Evolutionary conservation across 2,797 vertebrate species (phyloP).

Genomic region (Halcyon leucocephala): DNA sequence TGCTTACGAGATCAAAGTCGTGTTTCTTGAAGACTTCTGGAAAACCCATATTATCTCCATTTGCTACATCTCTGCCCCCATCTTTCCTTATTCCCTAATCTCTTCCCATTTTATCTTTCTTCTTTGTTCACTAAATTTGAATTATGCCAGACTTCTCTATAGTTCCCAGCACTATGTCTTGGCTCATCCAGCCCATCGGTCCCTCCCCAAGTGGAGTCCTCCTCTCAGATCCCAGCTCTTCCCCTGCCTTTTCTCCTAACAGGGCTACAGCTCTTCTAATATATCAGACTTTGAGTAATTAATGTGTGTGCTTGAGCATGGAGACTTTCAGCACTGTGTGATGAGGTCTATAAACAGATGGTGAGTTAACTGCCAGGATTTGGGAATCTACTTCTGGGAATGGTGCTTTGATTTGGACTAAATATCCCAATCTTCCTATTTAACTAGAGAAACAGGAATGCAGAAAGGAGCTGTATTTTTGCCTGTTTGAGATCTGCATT

Average conservation of each 20-base stretch:
- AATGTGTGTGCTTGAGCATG: not conserved
- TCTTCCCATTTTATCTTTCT: not conserved
- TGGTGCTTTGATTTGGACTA: not conserved
- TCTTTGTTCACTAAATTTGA: not conserved
- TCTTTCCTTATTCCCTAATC: not conserved
- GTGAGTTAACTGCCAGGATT: not conserved
- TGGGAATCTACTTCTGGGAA: not conserved
- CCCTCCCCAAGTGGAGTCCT: not conserved
- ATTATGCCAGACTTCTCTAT: not conserved
- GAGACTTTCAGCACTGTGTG: not conserved
- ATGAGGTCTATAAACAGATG: not conserved
- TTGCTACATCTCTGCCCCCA: not conserved
- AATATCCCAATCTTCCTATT: not conserved
- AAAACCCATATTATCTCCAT: not conserved
- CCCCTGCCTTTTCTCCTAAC: not conserved
- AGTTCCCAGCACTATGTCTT: not conserved
- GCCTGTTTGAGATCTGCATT: not conserved
- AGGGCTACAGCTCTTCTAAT: not conserved
- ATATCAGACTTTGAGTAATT: not conserved
- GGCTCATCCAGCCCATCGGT: not conserved
- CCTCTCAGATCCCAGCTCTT: not conserved
- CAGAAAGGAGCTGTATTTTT: not conserved
- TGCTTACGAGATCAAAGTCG: slow-evolving; percentile 37
- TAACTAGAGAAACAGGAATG: not conserved
- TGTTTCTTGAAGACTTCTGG: slow-evolving; percentile 8